These are phyloP conservation scores for Minunthozetes semirufus DNA, from an alignment of 2,888 invertebrate genomes.

Conservation along the genomic window DNA sequence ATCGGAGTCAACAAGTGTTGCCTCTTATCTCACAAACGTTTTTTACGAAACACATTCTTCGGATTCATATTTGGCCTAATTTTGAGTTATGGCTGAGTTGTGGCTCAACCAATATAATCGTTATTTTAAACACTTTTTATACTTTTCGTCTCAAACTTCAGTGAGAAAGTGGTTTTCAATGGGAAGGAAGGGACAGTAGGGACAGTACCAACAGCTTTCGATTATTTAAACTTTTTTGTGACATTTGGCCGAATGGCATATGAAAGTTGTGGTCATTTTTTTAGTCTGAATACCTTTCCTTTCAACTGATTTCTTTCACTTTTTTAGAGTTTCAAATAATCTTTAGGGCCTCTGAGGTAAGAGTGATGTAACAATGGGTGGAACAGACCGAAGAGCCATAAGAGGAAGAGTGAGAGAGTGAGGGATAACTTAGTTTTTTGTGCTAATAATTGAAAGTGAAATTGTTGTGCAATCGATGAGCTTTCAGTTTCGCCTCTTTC, in stretches of 20 bases:
- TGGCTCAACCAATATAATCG: neutral
- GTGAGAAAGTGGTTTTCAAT: neutral
- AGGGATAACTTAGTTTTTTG: slow-evolving; percentile 6
- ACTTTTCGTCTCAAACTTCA: neutral
- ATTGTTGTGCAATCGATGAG: slow-evolving; percentile 19
- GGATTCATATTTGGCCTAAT: slow-evolving; percentile 18
- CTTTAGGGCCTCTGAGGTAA: slow-evolving; percentile 4
- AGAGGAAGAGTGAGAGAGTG: neutral
- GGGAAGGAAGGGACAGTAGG: neutral
- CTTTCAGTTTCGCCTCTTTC: neutral
- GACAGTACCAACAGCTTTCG: neutral
- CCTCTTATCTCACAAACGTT: neutral
- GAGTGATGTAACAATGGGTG: slow-evolving; percentile 25
- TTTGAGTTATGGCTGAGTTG: neutral
- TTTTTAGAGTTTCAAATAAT: neutral
- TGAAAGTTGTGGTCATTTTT: slow-evolving; percentile 20
- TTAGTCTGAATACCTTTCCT: neutral
- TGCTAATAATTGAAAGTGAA: slow-evolving; percentile 24
- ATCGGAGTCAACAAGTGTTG: neutral
- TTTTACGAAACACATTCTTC: neutral
- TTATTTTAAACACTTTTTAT: neutral
- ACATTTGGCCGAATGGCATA: slow-evolving; percentile 18
- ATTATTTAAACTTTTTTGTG: neutral
- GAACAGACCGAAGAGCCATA: neutral
- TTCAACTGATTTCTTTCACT: neutral